A percentile compares a stretch with the other conserved stretches of the same genome.
Evolutionary conservation across 1,140 invertebrate genomes (phyloP).

Genomic region (Hyles vespertilio): DNA sequence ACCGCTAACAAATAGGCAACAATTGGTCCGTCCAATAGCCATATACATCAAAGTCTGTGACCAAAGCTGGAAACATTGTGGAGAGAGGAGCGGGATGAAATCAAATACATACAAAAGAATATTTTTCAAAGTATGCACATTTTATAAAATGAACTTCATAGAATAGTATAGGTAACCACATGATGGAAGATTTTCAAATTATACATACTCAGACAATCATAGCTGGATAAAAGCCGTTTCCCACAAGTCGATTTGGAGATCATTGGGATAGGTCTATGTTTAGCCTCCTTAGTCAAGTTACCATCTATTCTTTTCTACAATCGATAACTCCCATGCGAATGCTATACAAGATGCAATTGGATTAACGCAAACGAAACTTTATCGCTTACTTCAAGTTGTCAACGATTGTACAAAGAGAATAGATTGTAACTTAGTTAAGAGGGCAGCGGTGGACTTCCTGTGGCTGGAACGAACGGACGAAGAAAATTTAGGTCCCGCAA

Average conservation of each 20-base stretch:
- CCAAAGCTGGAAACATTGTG: background rate
- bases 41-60: constrained; percentile 19
- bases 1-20: constrained; percentile 27
- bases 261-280: no score
- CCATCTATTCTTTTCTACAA: background rate
- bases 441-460: no score
- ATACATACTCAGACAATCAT: background rate
- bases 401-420: background rate
- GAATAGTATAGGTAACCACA: no score
- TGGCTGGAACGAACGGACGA: no score
- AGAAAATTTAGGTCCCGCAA: no score
- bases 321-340: background rate
- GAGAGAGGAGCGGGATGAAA: background rate
- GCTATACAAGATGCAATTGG: background rate
- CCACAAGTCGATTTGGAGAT: no score
- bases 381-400: no score
- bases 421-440: no score
- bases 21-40: constrained; percentile 19
- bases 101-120: background rate
- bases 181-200: background rate
- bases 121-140: background rate
- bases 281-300: background rate
- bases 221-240: background rate
- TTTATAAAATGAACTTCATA: no score
- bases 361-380: no score